These are phyloP conservation scores for Pogonocherus hispidulus DNA, from an alignment of 2,888 invertebrate species.

Conservation along the genomic window DNA sequence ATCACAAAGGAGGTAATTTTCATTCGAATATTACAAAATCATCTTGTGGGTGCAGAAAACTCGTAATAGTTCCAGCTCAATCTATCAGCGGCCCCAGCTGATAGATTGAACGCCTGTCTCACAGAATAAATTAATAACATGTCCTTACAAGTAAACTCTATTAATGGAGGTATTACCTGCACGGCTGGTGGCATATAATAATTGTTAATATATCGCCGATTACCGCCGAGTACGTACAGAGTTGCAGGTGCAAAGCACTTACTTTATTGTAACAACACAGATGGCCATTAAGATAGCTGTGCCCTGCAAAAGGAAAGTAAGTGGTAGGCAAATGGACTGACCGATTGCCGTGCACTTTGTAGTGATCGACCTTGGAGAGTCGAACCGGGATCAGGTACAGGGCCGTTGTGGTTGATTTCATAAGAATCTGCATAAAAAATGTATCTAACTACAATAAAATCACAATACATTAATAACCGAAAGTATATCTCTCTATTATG, in stretches of 20 bases:
- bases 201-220: constrained; percentile 20
- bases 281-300: constrained; percentile 20
- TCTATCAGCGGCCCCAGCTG: too few species aligned
- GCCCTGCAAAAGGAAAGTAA: constrained; percentile 11
- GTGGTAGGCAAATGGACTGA: constrained; percentile 1
- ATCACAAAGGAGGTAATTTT: too few species aligned
- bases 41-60: too few species aligned
- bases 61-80: too few species aligned
- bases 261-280: constrained; percentile 10
- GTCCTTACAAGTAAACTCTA: constrained; percentile 4
- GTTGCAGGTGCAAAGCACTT: constrained; percentile 12
- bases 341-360: constrained; percentile 14
- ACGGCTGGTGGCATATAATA: constrained; percentile 13
- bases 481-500: too few species aligned
- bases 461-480: too few species aligned
- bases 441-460: too few species aligned
- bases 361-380: constrained; percentile 1
- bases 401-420: constrained; percentile 2
- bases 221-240: constrained; percentile 2
- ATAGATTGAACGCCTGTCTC: not conserved
- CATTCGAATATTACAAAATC: too few species aligned
- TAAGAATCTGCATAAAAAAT: too few species aligned
- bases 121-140: constrained; percentile 16
- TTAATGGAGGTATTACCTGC: constrained; percentile 10
- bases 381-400: constrained; percentile 6